phyloP scores from a whole-genome alignment of 2,888 invertebrate species.

The Tenthredo notha region DNA sequence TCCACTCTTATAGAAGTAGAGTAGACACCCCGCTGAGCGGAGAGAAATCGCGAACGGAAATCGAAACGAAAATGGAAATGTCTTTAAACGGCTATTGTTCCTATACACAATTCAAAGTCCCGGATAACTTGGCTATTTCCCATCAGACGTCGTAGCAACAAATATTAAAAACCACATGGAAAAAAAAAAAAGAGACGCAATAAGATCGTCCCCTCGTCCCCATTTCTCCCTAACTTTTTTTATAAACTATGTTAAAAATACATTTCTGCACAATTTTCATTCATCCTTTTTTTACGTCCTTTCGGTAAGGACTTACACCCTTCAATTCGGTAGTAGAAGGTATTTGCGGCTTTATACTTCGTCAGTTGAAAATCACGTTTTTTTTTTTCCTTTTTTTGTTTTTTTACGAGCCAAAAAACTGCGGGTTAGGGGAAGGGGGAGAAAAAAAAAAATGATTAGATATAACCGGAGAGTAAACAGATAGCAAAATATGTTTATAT shows the following conservation, averaged over 20 bases:
- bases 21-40: not conserved
- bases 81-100: slow-evolving; percentile 45
- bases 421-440: not conserved
- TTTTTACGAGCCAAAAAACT: slow-evolving; percentile 2
- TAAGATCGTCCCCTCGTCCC: not conserved
- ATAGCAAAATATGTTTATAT: not conserved
- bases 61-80: slow-evolving; percentile 47
- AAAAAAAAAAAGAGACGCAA: not conserved
- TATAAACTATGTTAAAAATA: not conserved
- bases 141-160: not conserved
- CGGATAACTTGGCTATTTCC: not conserved
- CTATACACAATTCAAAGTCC: slow-evolving; percentile 1
- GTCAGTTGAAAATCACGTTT: slow-evolving; percentile 27
- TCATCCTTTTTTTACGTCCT: not conserved
- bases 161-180: not conserved
- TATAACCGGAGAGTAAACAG: not conserved
- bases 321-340: not conserved
- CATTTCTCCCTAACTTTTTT: no score
- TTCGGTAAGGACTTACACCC: not conserved
- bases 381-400: not conserved
- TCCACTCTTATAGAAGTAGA: slow-evolving; percentile 11
- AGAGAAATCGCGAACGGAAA: slow-evolving; percentile 41
- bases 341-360: slow-evolving; percentile 6
- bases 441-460: not conserved
- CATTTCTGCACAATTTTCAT: not conserved